phyloP scores from a whole-genome alignment of 2,797 vertebrate species.

The Smutsia gigantea region DNA sequence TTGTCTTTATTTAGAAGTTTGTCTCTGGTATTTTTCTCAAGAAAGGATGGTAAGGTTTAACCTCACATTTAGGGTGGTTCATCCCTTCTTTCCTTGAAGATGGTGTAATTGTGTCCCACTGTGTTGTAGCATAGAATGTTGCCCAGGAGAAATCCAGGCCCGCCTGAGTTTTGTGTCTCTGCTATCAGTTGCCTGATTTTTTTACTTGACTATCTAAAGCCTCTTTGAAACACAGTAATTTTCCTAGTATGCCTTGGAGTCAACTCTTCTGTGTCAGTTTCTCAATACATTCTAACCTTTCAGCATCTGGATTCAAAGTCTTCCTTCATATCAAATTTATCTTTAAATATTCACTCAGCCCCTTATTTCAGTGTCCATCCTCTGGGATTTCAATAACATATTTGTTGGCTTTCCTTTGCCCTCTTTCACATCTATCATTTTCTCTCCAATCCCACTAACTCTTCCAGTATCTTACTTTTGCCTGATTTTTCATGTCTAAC shows the following conservation, averaged over 20 bases:
- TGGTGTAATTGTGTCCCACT: fast-evolving
- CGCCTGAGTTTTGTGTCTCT: neutral
- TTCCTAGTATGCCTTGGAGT: neutral
- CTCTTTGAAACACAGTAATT: neutral
- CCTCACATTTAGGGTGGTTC: too few species aligned
- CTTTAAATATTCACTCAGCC: neutral
- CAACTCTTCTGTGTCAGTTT: neutral
- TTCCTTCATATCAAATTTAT: neutral
- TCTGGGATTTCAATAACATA: too few species aligned
- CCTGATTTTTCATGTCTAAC: neutral
- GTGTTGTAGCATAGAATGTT: neutral
- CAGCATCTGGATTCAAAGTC: neutral
- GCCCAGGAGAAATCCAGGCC: neutral
- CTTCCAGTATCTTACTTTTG: neutral
- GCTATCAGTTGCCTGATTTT: neutral
- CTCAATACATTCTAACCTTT: neutral
- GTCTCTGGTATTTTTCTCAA: neutral
- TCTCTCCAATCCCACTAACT: too few species aligned
- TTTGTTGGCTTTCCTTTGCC: neutral
- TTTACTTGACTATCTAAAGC: neutral
- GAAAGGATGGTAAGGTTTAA: too few species aligned
- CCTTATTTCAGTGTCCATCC: fast-evolving
- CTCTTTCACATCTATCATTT: neutral
- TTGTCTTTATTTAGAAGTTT: neutral
- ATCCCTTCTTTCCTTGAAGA: neutral